Conservation (phyloP, 2,888 invertebrate genomes). For the Campaea margaritaria region DNA sequence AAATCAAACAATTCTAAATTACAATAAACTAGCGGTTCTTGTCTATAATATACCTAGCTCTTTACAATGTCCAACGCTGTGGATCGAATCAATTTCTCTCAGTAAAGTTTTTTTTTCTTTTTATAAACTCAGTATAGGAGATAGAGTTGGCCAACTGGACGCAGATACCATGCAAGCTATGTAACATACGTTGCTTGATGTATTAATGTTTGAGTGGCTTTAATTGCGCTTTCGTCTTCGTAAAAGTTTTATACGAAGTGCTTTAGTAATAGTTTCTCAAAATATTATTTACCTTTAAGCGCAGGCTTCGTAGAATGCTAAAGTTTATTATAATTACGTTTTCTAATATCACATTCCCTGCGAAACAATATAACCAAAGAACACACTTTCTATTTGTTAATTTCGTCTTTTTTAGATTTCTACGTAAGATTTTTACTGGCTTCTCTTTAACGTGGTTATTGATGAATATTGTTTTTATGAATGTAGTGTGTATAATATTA, state of each 20-base stretch:
- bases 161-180: conserved; percentile 37
- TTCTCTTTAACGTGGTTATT: neutral
- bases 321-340: neutral
- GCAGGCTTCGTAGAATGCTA: neutral
- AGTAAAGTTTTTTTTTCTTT: conserved; percentile 60
- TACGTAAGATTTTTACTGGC: neutral
- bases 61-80: conserved; percentile 49
- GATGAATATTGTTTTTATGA: conserved; percentile 1
- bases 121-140: conserved; percentile 53
- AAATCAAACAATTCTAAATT: neutral
- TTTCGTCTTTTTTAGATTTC: neutral
- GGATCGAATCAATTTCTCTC: conserved; percentile 71
- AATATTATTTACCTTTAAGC: neutral
- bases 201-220: conserved; percentile 32
- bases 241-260: neutral
- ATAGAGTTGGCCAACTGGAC: conserved; percentile 57
- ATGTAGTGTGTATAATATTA: neutral
- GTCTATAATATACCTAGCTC: conserved; percentile 47
- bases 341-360: neutral
- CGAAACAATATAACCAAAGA: neutral
- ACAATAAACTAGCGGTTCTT: conserved; percentile 22
- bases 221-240: conserved; percentile 28
- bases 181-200: conserved; percentile 28
- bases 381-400: conserved; percentile 6
- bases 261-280: neutral